phyloP scores from a whole-genome alignment of 64 coral and sea anemone species.

The Orbicella faveolata region DNA sequence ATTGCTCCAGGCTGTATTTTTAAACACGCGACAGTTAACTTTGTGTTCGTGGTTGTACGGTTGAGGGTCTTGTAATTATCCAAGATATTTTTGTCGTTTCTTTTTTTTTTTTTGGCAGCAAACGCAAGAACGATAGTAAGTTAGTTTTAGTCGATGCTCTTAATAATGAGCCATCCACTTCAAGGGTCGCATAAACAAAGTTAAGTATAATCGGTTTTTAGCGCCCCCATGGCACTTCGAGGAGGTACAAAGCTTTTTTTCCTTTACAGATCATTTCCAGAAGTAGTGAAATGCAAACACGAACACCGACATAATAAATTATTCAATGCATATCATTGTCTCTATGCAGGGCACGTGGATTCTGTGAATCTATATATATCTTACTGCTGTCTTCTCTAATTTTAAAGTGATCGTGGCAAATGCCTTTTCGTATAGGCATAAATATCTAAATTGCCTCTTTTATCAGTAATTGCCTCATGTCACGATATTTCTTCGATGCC shows the following conservation, averaged over 20 bases:
- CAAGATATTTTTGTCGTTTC: neutral
- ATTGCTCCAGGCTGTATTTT: too few relatives aligned
- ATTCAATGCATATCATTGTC: neutral
- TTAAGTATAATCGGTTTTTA: neutral
- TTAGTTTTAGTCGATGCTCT: neutral
- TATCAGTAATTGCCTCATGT: too few relatives aligned
- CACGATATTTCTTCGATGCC: too few relatives aligned
- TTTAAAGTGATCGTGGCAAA: too few relatives aligned
- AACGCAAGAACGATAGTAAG: neutral
- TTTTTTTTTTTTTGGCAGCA: neutral
- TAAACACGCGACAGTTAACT: too few relatives aligned
- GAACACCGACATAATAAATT: neutral
- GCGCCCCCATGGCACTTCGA: neutral
- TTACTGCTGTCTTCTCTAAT: neutral
- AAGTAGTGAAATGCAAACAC: neutral
- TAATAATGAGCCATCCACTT: neutral
- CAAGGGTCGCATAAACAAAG: neutral
- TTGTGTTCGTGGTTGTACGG: neutral
- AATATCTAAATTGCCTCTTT: too few relatives aligned
- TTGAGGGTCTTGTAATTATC: neutral
- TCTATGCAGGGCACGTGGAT: neutral
- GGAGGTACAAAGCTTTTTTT: conserved; percentile 3
- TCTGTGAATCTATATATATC: neutral
- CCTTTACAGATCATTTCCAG: neutral
- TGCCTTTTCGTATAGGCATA: too few relatives aligned